Evolutionary conservation across 2,113 vertebrate species (phyloP).

Genomic region (Hiodon tergisus): DNA sequence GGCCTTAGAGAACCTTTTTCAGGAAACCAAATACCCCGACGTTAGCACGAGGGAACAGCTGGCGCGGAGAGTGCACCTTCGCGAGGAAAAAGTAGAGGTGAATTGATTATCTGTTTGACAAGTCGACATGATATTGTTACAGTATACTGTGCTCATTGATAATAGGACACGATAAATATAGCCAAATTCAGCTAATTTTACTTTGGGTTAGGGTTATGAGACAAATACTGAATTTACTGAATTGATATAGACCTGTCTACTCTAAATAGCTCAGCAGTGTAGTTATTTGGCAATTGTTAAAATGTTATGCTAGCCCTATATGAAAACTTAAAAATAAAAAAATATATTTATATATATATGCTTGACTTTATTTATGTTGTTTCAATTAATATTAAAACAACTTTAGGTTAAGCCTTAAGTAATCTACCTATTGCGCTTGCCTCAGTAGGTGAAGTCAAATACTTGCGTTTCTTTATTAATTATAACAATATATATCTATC

Average conservation of each 20-base stretch:
- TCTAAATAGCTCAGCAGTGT: too few species aligned
- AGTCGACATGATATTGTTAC: not conserved
- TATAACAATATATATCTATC: not conserved
- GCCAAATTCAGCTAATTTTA: not conserved
- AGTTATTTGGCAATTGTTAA: not conserved
- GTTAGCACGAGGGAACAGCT: conserved; percentile 93
- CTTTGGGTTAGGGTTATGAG: too few species aligned
- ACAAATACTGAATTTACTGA: not conserved
- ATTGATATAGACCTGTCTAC: not conserved
- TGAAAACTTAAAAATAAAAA: too few species aligned
- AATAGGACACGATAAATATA: not conserved
- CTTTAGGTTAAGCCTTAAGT: too few species aligned
- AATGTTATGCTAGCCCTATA: too few species aligned
- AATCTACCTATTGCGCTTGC: too few species aligned
- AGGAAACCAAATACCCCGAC: conserved; percentile 97
- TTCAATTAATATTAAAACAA: too few species aligned
- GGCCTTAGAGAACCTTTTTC: conserved; percentile 92
- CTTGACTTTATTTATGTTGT: too few species aligned
- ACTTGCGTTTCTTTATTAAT: too few species aligned
- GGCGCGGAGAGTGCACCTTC: conserved; percentile 90
- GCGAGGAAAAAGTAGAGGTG: conserved; percentile 98
- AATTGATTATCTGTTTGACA: conserved; percentile 20
- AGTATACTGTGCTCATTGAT: not conserved
- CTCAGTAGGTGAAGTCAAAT: too few species aligned
- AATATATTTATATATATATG: too few species aligned